These are phyloP conservation scores for Fregetta grallaria DNA, from an alignment of 2,113 vertebrate species.

Conservation along the genomic window DNA sequence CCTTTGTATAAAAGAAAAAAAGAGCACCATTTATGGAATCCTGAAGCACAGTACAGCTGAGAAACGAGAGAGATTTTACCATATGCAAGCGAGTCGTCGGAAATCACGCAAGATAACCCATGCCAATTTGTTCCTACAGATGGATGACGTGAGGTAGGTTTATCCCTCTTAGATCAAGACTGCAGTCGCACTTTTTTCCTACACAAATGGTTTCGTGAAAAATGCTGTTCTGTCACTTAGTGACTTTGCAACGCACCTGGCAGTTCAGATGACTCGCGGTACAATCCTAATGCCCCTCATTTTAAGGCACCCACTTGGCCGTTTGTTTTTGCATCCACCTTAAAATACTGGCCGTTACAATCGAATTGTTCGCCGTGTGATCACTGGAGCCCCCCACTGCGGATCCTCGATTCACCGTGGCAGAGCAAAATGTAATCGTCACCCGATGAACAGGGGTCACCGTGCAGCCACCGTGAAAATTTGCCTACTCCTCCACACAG, in stretches of 20 bases:
- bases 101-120: conserved; percentile 12
- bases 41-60: conserved; percentile 72
- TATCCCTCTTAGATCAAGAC: conserved; percentile 65
- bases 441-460: background rate
- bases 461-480: background rate
- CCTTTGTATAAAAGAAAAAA: conserved; percentile 73
- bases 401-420: background rate
- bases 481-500: conserved; percentile 12
- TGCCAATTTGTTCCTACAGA: conserved; percentile 58
- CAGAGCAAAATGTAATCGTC: background rate
- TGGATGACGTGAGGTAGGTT: conserved; percentile 77
- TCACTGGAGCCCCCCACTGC: background rate
- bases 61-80: conserved; percentile 48
- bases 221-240: conserved; percentile 24
- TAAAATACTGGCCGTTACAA: conserved; percentile 52
- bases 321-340: conserved; percentile 41
- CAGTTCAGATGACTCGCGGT: background rate
- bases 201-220: background rate
- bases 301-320: conserved; percentile 74
- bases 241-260: background rate
- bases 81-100: background rate
- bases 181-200: background rate
- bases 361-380: background rate
- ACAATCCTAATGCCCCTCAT: conserved; percentile 59
- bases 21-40: conserved; percentile 84